Evolutionary conservation across 1,140 invertebrate genomes (phyloP).

Genomic region (Ooceraea biroi): DNA sequence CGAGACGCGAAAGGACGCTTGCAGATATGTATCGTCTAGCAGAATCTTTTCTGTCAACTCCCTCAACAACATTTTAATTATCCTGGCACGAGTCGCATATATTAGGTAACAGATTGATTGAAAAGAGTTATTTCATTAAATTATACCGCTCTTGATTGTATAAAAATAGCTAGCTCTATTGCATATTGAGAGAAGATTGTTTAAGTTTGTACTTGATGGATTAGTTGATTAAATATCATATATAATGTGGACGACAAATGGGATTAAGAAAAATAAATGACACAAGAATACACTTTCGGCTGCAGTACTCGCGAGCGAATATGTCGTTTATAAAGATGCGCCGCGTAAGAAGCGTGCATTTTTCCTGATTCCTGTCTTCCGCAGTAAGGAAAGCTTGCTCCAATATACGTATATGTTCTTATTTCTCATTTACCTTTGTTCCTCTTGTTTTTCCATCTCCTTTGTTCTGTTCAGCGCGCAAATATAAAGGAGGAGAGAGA

Average conservation of each 20-base stretch:
- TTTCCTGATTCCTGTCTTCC: constrained; percentile 48
- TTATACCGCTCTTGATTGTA: neutral
- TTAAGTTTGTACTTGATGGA: neutral
- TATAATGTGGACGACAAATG: neutral
- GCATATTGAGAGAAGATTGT: neutral
- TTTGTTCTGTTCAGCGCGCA: neutral
- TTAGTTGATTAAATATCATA: neutral
- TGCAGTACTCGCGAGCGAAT: constrained; percentile 22
- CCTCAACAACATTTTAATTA: neutral
- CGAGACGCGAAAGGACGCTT: constrained; percentile 8
- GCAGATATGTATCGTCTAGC: neutral
- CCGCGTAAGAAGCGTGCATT: constrained; percentile 27
- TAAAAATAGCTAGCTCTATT: too few species aligned
- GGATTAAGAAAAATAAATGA: neutral
- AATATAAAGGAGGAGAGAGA: neutral
- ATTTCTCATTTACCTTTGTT: constrained; percentile 40
- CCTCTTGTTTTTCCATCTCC: neutral
- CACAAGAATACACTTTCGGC: neutral
- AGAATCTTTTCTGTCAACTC: neutral
- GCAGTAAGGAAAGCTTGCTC: constrained; percentile 18
- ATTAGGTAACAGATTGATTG: neutral
- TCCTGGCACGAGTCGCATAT: too few species aligned
- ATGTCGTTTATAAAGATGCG: neutral
- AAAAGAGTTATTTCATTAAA: neutral
- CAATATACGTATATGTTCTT: constrained; percentile 46